phyloP scores from a whole-genome alignment of 2,113 vertebrate genomes.

The Cavia aperea region DNA sequence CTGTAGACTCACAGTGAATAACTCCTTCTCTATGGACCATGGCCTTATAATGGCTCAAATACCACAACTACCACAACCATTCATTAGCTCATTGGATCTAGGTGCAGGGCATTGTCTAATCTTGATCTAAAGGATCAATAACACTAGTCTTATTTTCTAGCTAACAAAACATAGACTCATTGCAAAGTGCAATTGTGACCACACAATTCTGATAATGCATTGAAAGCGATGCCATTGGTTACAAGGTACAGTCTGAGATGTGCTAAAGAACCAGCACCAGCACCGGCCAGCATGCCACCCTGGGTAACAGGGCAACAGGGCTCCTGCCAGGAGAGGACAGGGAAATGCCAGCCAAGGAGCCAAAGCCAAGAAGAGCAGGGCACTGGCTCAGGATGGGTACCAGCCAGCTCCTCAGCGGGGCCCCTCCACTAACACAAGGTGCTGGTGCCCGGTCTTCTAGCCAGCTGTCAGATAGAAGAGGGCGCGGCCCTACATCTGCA shows the following conservation, averaged over 20 bases:
- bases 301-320: not conserved
- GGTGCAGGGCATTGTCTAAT: too few species aligned
- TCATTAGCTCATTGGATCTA: not conserved
- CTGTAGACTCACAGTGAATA: not conserved
- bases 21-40: not conserved
- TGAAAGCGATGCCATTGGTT: not conserved
- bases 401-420: not conserved
- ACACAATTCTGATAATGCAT: not conserved
- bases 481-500: not conserved
- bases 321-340: not conserved
- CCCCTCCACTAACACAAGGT: not conserved
- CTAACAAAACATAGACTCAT: not conserved
- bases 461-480: not conserved
- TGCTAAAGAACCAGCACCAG: not conserved
- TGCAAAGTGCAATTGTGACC: not conserved
- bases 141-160: not conserved
- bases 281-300: not conserved
- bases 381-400: fast-evolving
- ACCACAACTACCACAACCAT: too few species aligned
- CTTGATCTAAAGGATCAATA: not conserved
- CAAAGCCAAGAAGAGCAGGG: not conserved
- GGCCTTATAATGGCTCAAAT: not conserved
- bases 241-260: not conserved
- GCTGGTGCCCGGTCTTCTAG: not conserved
- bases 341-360: not conserved